phyloP scores from a whole-genome alignment of 2,113 vertebrate species.

The Misgurnus mizolepis region DNA sequence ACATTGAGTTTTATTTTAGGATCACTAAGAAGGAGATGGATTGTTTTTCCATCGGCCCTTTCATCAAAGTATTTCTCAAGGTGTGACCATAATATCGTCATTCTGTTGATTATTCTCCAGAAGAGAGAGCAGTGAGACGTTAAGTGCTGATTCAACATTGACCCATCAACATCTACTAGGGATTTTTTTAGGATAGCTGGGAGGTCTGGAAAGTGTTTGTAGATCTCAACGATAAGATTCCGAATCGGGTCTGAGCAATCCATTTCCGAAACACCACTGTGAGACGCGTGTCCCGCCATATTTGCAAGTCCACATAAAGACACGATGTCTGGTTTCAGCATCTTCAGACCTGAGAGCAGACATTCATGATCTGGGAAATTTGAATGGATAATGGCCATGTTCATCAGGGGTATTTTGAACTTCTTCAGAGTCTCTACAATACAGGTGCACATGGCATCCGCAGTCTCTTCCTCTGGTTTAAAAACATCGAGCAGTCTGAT shows the following conservation, averaged over 20 bases:
- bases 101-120: constrained; percentile 55
- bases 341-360: constrained; percentile 52
- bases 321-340: constrained; percentile 53
- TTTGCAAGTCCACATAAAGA: constrained; percentile 62
- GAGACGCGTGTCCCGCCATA: constrained; percentile 59
- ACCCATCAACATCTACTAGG: constrained; percentile 31
- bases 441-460: constrained; percentile 6
- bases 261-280: constrained; percentile 53
- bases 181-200: constrained; percentile 54
- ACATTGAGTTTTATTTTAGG: constrained; percentile 54
- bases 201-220: constrained; percentile 53
- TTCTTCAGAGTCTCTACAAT: constrained; percentile 55
- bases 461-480: constrained; percentile 38
- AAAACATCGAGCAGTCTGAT: constrained; percentile 62
- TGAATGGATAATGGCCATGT: constrained; percentile 64
- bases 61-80: constrained; percentile 61
- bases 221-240: constrained; percentile 62
- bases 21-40: constrained; percentile 56
- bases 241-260: constrained; percentile 51
- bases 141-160: not conserved
- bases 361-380: constrained; percentile 32
- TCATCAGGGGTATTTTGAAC: constrained; percentile 51
- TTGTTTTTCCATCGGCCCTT: not conserved
- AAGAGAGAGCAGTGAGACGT: constrained; percentile 51
- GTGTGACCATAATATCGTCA: constrained; percentile 60